Evolutionary conservation across 2,888 invertebrate genomes (phyloP).

Genomic region (Tipula unca): DNA sequence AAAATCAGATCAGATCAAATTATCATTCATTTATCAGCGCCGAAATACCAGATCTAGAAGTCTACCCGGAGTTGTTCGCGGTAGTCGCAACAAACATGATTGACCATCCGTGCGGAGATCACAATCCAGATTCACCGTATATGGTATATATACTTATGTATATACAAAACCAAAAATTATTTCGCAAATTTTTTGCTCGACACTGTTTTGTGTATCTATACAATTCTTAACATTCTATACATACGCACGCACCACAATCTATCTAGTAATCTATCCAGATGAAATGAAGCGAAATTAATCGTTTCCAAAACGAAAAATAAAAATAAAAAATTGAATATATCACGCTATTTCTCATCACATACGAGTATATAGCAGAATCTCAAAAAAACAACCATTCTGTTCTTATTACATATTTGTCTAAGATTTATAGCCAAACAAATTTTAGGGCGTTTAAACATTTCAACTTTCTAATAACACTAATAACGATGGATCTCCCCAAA

Average conservation of each 20-base stretch:
- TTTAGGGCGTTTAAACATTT: background rate
- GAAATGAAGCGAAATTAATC: background rate
- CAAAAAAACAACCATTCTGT: background rate
- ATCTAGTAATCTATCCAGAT: background rate
- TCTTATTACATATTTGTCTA: background rate
- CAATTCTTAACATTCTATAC: background rate
- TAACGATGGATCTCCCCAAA: background rate
- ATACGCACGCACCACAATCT: background rate
- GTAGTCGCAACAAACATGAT: too few species aligned
- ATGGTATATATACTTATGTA: too few species aligned
- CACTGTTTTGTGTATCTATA: background rate
- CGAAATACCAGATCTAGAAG: too few species aligned
- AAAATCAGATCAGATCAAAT: too few species aligned
- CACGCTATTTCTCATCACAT: background rate
- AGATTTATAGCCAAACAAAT: background rate
- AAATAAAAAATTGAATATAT: background rate
- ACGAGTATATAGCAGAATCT: background rate
- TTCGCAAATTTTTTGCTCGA: background rate
- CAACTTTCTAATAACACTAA: constrained; percentile 14
- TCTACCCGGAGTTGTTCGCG: too few species aligned
- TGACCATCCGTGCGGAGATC: too few species aligned
- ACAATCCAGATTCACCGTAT: too few species aligned
- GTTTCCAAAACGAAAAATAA: background rate
- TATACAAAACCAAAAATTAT: background rate
- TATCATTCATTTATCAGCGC: too few species aligned